Evolutionary conservation across 2,113 vertebrate species (phyloP), one percentile per base, ranked within the genome.

Genomic region (Orycteropus afer): DNA sequence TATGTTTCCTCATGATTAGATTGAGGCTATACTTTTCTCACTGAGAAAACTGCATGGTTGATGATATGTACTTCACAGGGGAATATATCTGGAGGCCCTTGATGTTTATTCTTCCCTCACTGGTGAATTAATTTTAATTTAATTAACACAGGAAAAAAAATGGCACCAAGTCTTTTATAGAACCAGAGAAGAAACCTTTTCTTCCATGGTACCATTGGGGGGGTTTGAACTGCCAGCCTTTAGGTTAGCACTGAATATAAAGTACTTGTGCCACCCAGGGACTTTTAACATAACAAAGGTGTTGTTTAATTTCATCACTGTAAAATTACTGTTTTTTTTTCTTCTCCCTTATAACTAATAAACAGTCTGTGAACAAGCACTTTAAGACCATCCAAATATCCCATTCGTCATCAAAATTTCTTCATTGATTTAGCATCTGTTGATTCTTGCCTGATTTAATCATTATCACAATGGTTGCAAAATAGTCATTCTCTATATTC

Each of bases 21-120:
- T 73, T 63, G 65, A 91, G 78, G 59, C 23, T 45, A 32, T 59
- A 42, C 57, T 81, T 93, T n/a, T 69, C 81, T 95, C 76, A 79
- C 83, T 53, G 37, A 85, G 89, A 81, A 84, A 81, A 34, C 59
- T 76, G 14, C 20, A 8, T 81, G 86, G 29, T 42, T 57, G 91
- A 85, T 40, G 42, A 81, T 37, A 29, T 85, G 59, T 51, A 51
- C 71, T 85, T 85, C 83, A 53, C 86, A 7, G 17, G 25, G 53
- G 69, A 67, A 17, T 29, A 57, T 45, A 71, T 83, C 65, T 57
- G 40, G 83, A 86, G 65, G 61, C 34, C 76, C 89, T 61, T 25
- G 27, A 77, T 23, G 53, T 74, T 81, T 78, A 13, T 79, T 51
- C 91, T 47, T 49, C 51, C 47, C 76, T 79, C 71, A n/a, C 37